These are phyloP conservation scores for Homarus americanus DNA, from an alignment of 1,140 invertebrate species.

Conservation along the genomic window DNA sequence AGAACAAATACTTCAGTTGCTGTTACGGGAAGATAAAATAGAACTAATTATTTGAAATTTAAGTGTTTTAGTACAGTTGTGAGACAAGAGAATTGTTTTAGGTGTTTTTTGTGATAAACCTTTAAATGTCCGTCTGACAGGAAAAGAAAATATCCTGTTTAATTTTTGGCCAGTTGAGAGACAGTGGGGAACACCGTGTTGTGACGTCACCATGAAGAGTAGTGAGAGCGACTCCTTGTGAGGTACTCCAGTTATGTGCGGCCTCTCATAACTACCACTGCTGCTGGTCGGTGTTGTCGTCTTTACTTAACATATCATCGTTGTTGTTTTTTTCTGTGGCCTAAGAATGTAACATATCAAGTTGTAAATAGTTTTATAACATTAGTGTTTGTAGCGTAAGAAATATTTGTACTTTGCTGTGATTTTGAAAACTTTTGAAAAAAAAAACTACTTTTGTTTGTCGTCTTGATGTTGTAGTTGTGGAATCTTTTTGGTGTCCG, in stretches of 20 bases:
- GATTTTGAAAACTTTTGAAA: not conserved
- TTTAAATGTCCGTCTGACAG: no score
- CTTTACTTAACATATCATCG: constrained; percentile 8
- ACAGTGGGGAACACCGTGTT: no score
- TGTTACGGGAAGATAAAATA: no score
- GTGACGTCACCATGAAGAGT: not conserved
- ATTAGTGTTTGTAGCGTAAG: not conserved
- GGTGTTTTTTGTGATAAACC: no score
- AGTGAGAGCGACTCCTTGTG: not conserved
- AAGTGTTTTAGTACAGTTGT: no score
- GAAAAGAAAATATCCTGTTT: not conserved
- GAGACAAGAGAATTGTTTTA: no score
- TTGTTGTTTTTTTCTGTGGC: constrained; percentile 6
- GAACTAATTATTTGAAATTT: not conserved
- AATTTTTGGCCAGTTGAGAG: no score
- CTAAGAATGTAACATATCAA: constrained; percentile 44
- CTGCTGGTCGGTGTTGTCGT: not conserved
- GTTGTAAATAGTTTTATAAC: constrained; percentile 39
- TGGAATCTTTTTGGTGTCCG: not conserved
- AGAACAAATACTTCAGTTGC: no score
- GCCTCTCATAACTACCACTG: no score
- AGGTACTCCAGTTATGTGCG: no score
- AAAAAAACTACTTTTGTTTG: not conserved
- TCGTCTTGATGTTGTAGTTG: not conserved
- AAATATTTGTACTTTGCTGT: not conserved